Evolutionary conservation across 2,888 invertebrate genomes (phyloP), one percentile per base, ranked within the genome.

Genomic region (Strigamia crassipes): DNA sequence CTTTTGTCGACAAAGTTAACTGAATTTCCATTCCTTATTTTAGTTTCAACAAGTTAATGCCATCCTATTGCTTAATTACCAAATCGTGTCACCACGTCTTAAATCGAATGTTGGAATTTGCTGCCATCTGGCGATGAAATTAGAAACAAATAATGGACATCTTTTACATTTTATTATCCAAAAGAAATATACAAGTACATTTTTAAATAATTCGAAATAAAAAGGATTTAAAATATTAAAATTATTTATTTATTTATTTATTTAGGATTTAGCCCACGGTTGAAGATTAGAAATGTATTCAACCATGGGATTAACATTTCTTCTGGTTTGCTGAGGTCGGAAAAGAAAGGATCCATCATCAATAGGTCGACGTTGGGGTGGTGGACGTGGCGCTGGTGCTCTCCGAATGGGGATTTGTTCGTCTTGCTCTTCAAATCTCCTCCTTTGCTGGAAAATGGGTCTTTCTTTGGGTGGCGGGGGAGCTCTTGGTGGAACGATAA

Each of bases 401-500:
- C 18, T 18, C 8, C 18, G n/a, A 51, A 51, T 18, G 10, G n/a
- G 51, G 0, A 38, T 38, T 38, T 38, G 38, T 38, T 38, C 38
- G 6, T 38, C 38, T 38, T 51, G 51, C 51, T 51, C 51, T 51
- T 51, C 51, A 51, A 51, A 51, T 51, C 51, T 15, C 51, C 51
- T 51, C 15, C 46, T 46, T 12, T 15, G 15, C 18, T 51, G n/a
- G 10, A 51, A 51, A 15, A 18, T 18, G 51, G 51, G 51, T 51
- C 51, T 51, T 0, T 18, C 12, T 51, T 6, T 51, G 6, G 15
- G 51, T 6, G 51, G 51, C 31, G 83, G 83, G 61, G 83, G 83
- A 61, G 82, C 82, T n/a, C 83, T 79, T 8, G 83, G 83, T 8
- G 83, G 83, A 8, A 83, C 83, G 10, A 80, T 79, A 61, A 83